These are phyloP conservation scores for Muscicapa adusta DNA, from an alignment of 2,113 vertebrate species.

Conservation along the genomic window DNA sequence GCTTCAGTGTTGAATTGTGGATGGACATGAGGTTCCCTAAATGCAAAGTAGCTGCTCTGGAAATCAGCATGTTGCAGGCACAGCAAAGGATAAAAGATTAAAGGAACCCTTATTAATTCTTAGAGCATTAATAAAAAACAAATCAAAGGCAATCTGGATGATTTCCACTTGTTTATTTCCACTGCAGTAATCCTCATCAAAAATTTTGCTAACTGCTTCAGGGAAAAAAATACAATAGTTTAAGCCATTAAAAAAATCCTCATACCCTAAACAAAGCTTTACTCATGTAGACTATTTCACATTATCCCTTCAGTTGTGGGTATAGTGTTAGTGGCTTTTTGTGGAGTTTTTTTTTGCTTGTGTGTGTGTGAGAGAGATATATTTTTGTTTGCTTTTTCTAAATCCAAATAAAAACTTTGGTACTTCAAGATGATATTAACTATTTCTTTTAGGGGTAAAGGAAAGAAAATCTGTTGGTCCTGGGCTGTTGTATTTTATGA, in stretches of 20 bases:
- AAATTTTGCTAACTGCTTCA: not conserved
- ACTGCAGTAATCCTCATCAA: not conserved
- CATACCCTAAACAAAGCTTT: not conserved
- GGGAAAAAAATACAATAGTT: not conserved
- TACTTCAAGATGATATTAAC: not conserved
- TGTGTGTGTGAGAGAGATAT: not conserved
- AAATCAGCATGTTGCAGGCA: not conserved
- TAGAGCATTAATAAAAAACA: not conserved
- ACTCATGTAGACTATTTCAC: not conserved
- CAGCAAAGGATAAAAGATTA: not conserved
- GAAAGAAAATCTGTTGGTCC: not conserved
- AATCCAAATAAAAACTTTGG: not conserved
- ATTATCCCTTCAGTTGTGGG: not conserved
- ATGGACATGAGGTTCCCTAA: not conserved
- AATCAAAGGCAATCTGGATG: not conserved
- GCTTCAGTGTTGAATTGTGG: not conserved
- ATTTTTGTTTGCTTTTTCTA: not conserved
- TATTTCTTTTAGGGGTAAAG: not conserved
- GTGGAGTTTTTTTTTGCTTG: not conserved
- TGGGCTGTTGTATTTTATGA: not conserved
- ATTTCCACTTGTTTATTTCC: not conserved
- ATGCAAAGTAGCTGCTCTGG: not conserved
- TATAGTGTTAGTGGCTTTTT: not conserved
- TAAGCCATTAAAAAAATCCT: not conserved
- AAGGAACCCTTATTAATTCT: not conserved